Conservation (phyloP, 2,888 invertebrate species). For the Augochlorella aurata region DNA sequence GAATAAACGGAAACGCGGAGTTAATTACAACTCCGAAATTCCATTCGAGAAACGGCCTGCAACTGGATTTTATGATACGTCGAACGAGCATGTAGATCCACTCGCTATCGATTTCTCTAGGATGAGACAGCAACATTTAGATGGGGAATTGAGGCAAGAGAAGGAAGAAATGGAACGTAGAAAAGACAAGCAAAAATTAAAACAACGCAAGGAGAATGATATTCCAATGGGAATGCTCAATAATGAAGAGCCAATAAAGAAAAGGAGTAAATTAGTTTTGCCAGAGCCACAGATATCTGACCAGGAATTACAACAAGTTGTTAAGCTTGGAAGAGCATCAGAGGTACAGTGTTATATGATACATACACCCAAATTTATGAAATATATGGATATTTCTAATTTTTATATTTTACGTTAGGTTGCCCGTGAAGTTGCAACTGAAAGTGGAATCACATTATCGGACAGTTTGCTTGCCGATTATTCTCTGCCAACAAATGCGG, state of each 20-base stretch:
- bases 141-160: constrained; percentile 94
- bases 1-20: constrained; percentile 93
- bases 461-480: constrained; percentile 96
- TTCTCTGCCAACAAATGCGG: constrained; percentile 87
- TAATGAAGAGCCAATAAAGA: constrained; percentile 94
- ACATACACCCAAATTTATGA: not conserved
- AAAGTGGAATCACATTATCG: constrained; percentile 89
- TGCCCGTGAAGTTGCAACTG: constrained; percentile 93
- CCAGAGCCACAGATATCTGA: constrained; percentile 99
- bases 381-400: not conserved
- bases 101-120: constrained; percentile 94
- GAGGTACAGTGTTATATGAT: constrained; percentile 82
- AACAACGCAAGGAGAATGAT: constrained; percentile 97
- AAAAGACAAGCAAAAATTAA: constrained; percentile 97
- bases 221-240: constrained; percentile 94
- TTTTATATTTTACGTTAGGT: constrained; percentile 78
- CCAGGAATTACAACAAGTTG: constrained; percentile 93
- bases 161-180: constrained; percentile 96
- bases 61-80: constrained; percentile 96
- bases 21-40: constrained; percentile 98
- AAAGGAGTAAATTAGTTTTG: constrained; percentile 96
- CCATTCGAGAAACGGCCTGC: constrained; percentile 98
- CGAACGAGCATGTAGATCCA: constrained; percentile 93
- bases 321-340: constrained; percentile 94
- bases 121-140: constrained; percentile 95